Evolutionary conservation across 2,888 invertebrate genomes (phyloP), one percentile per base, ranked within the genome.

Genomic region (Epinotia demarniana): DNA sequence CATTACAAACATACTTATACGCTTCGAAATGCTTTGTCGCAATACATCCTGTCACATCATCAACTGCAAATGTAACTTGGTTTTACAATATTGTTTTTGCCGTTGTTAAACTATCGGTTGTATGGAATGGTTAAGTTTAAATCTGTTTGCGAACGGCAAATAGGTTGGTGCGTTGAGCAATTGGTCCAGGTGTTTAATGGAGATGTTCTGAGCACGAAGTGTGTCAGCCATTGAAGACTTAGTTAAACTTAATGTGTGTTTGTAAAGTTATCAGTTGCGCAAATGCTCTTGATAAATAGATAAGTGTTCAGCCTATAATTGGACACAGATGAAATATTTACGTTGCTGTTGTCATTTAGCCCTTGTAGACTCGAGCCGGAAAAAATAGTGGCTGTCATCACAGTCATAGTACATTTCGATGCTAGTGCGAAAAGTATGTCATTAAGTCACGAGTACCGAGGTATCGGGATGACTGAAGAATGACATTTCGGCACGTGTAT

Each of bases 211-310:
- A 64, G 39, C 70, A 75, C 74, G 74, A 72, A 72, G 66, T 60
- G 67, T 67, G 73, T 53, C 72, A 68, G 62, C 33, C 69, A 64
- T 74, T 75, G 64, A 75, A 66, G 70, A 57, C 67, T 73, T 73
- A 70, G 64, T 60, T 64, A 70, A 70, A 46, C 60, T 60, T 75
- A 70, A 70, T 74, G 64, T 46, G 57, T 75, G 75, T 75, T 74
- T 74, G 74, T 75, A 58, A 73, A 68, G 53, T 66, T 57, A 49
- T 64, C 57, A 49, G 64, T 72, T 18, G 66, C 39, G 72, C 60
- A 66, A 73, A 49, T 13, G 58, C 13, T 57, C 9, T 66, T 23
- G 61, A 67, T 68, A 55, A n/a, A 23, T 60, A 33, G 58, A 43
- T 68, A 18, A 13, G 18, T 33, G 19, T 58, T 58, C 33, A 27